Evolutionary conservation across 2,797 vertebrate species (phyloP).

Genomic region (Galaxias olidus): DNA sequence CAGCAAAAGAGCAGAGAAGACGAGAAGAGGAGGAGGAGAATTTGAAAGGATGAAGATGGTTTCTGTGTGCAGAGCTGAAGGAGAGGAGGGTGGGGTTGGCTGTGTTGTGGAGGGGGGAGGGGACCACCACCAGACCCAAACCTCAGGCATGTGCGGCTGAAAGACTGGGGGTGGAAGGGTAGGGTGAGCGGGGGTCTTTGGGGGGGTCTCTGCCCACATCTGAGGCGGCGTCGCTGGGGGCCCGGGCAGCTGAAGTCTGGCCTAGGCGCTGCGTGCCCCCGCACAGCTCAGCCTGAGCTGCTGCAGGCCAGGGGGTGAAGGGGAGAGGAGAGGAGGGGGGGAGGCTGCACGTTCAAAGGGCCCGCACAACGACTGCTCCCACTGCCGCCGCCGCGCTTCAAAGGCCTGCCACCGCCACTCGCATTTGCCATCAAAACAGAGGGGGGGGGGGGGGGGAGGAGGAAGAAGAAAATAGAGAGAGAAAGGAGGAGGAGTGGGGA

Average conservation of each 20-base stretch:
- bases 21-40: background rate
- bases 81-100: conserved; percentile 51
- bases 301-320: conserved; percentile 48
- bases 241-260: conserved; percentile 78
- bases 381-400: conserved; percentile 85
- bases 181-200: conserved; percentile 22
- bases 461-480: background rate
- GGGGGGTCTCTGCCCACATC: conserved; percentile 84
- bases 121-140: conserved; percentile 71
- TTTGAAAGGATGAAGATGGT: background rate
- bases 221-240: conserved; percentile 83
- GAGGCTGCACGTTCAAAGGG: conserved; percentile 86
- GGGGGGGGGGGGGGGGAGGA: conserved; percentile 32
- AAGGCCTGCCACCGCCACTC: conserved; percentile 79
- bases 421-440: conserved; percentile 64
- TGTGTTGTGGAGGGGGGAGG: conserved; percentile 50
- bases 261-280: conserved; percentile 78
- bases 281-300: conserved; percentile 73
- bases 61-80: too few species aligned
- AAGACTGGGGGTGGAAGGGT: background rate
- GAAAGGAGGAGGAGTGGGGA: conserved; percentile 58
- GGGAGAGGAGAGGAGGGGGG: conserved; percentile 38
- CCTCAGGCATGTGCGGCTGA: conserved; percentile 87
- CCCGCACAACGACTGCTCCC: conserved; percentile 80
- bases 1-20: conserved; percentile 32